phyloP scores from a whole-genome alignment of 2,797 vertebrate species.

The Pangasius krempfi region DNA sequence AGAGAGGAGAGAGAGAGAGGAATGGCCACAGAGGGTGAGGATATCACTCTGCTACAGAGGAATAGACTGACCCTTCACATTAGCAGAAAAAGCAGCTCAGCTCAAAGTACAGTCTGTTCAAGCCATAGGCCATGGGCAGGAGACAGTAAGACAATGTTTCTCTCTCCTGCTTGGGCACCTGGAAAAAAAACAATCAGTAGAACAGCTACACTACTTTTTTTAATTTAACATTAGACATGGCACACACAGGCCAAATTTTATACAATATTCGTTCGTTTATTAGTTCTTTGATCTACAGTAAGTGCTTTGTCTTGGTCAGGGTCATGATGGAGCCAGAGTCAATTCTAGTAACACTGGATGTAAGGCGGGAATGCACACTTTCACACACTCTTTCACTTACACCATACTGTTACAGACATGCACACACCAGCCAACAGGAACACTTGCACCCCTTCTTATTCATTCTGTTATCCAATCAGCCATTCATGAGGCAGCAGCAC shows the following conservation, averaged over 20 bases:
- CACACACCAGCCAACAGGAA: background rate
- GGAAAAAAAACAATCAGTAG: background rate
- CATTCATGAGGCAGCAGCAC: background rate
- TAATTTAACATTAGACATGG: background rate
- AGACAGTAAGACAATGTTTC: slow-evolving; percentile 40
- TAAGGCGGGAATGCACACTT: background rate
- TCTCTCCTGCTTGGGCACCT: background rate
- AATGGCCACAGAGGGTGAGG: background rate
- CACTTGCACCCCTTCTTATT: background rate
- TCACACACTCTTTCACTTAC: background rate
- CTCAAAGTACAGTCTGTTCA: slow-evolving; percentile 42
- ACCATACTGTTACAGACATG: background rate
- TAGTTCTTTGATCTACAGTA: background rate
- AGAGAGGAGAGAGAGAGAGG: background rate
- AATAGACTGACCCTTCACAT: slow-evolving; percentile 46
- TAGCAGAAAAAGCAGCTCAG: slow-evolving; percentile 33
- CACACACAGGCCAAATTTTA: background rate
- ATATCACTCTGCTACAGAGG: slow-evolving; percentile 15
- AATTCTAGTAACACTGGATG: background rate
- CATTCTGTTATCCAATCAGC: background rate
- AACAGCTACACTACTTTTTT: background rate
- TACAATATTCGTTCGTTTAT: background rate
- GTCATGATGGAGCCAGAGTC: background rate
- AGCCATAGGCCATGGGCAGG: slow-evolving; percentile 36
- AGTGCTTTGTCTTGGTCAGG: background rate